Base-by-base conservation (phyloP, 2,797 vertebrate species). In the Atherinosoma microstoma region DNA sequence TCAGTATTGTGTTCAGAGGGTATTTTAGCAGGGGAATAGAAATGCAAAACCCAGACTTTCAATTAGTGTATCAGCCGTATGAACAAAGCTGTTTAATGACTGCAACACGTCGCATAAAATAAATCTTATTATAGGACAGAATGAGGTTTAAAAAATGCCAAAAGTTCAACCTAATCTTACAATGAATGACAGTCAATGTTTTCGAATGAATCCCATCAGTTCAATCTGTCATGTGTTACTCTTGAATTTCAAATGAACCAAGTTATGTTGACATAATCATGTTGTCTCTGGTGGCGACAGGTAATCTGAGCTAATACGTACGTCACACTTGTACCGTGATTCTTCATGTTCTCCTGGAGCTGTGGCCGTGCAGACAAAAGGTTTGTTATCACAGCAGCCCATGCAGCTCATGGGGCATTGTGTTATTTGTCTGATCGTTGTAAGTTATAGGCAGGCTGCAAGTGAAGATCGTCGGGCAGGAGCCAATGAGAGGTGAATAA, bases 141-240 rank as follows among this genome's bases (percentile, higher is more conserved):
- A 81, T 70, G 70, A 69, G 35, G 42, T 57, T 58, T 51, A 8
- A 60, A 70, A 64, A 47, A 60, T 69, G 67, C 51, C 68, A 24
- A 81, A 63, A 62, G 47, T 18, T 58, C 29, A 24, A 67, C 70
- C 78, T 47, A 70, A 69, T 82, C 42, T 67, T 49, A n/a, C 15
- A 1, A 9, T 79, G 75, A 77, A 73, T 68, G 70, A 36, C 42
- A 57, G 67, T 45, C 60, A 63, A 57, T 57, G 45, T 62, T 80
- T 62, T 30, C 62, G 71, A 72, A 81, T 70, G 45, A 85, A 76
- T 75, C 67, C 60, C 69, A 76, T 80, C 59, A 73, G 70, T 68
- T 58, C 32, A 66, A n/a, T 29, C 40, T 69, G 8, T 61, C 49
- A 30, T 3, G 8, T 8, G 22, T 70, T 34, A 13, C 18, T 67